Conservation (phyloP, 2,797 vertebrate species). For the Enteromius trimaculatus region DNA sequence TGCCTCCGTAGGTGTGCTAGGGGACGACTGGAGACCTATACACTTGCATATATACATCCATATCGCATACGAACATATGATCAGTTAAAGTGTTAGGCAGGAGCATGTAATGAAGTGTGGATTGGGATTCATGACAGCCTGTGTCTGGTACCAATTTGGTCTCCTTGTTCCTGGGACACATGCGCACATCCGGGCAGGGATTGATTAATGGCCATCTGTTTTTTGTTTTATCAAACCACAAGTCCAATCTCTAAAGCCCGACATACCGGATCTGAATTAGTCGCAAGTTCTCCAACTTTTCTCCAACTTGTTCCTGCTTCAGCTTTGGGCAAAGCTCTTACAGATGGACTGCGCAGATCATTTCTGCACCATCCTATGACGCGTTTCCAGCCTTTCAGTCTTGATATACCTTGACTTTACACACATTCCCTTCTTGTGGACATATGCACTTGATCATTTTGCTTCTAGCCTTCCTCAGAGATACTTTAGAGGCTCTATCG, state of each 20-base stretch:
- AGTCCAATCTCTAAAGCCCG: conserved; percentile 55
- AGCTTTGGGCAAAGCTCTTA: conserved; percentile 64
- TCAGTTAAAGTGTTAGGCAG: not conserved
- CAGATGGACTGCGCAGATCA: conserved; percentile 63
- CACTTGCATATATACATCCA: not conserved
- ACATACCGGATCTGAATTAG: conserved; percentile 60
- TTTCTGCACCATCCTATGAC: not conserved
- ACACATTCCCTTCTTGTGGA: not conserved
- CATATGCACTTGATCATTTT: conserved; percentile 34
- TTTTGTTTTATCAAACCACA: conserved; percentile 65
- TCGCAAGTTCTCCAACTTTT: conserved; percentile 52
- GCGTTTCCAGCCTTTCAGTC: not conserved
- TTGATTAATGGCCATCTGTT: conserved; percentile 69
- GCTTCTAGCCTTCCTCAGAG: conserved; percentile 24
- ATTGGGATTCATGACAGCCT: conserved; percentile 30
- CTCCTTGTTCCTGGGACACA: conserved; percentile 50
- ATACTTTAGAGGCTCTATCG: not conserved
- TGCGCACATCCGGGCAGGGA: conserved; percentile 55
- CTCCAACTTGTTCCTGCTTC: conserved; percentile 58
- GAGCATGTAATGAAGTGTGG: conserved; percentile 22
- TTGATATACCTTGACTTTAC: conserved; percentile 22
- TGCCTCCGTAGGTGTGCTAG: conserved; percentile 48
- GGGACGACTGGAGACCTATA: conserved; percentile 46
- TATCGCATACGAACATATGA: not conserved
- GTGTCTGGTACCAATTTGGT: conserved; percentile 58